Base-by-base conservation (phyloP, 2,797 vertebrate species). In the Pipistrellus nathusii region DNA sequence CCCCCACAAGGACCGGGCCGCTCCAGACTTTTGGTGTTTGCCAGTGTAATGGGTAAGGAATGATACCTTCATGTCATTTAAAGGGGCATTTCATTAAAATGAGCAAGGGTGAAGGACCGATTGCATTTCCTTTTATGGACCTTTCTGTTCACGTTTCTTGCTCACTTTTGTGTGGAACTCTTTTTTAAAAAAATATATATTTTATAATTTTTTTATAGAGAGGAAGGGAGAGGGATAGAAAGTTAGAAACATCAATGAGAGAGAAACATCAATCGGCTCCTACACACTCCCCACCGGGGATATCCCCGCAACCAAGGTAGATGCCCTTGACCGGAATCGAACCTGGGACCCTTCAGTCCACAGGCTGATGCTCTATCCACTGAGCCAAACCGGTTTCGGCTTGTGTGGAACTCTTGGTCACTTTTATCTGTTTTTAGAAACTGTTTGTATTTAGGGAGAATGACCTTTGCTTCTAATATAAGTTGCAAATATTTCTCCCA, bases 1-100 rank as follows among this genome's bases (percentile, higher is more conserved):
- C 73, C 55, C 21, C 14, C 1, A 0, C 3, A 0, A 84, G 25
- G 62, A 9, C 8, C 46, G 13, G 4, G 13, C 14, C 8, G 0
- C 32, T 51, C 66, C 75, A 35, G 1, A 46, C 62, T n/a, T 25
- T 5, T 5, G 62, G 73, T 3, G 55, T 55, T 64, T 41, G 51
- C 69, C 71, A 0, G 46, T n/a, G 32, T 35, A 48, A 41, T 48
- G 10, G 76, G 76, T 30, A 17, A 78, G 88, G 71, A n/a, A 2
- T 46, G 64, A n/a, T 35, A 9, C 27, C 81, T 55, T 20, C 20
- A 25, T 48, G 35, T 83, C 41, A 25, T 62, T 93, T 71, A 66
- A 59, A 48, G 38, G 72, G 55, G 76, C 64, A 23, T 35, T 71
- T 46, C 78, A 38, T 38, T 38, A 38, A 84, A 57, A 32, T 23